These are phyloP conservation scores for Holothuria leucospilota DNA, from an alignment of 53 echinoderm and acorn worm genomes.

Conservation along the genomic window DNA sequence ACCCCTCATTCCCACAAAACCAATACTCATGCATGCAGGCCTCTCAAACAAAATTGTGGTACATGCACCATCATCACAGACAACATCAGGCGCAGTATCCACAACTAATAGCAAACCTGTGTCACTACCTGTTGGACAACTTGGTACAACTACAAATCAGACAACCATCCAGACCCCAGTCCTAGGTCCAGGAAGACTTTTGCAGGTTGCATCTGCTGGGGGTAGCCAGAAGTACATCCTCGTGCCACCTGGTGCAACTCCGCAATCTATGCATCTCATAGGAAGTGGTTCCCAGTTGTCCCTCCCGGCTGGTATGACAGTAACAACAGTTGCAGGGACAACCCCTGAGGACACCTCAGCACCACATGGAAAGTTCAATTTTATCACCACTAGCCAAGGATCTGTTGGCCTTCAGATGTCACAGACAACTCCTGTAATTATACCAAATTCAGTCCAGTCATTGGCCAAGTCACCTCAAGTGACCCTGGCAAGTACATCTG, in stretches of 20 bases:
- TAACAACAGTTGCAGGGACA: constrained; percentile 58
- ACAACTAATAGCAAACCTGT: constrained; percentile 5
- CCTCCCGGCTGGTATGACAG: constrained; percentile 42
- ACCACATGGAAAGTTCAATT: constrained; percentile 33
- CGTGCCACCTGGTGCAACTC: constrained; percentile 40
- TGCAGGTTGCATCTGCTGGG: constrained; percentile 35
- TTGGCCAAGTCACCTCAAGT: constrained; percentile 55
- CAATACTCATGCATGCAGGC: constrained; percentile 77
- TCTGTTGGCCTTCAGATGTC: constrained; percentile 61
- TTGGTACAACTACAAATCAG: constrained; percentile 17
- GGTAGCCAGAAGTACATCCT: constrained; percentile 67
- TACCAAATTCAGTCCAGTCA: constrained; percentile 23
- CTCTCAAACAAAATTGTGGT: constrained; percentile 87
- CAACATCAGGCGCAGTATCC: neutral
- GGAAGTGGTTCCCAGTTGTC: constrained; percentile 18
- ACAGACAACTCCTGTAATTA: constrained; percentile 34
- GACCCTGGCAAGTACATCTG: constrained; percentile 19
- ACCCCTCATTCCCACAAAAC: constrained; percentile 47
- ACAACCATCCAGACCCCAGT: constrained; percentile 14
- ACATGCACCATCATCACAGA: constrained; percentile 66
- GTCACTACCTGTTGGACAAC: constrained; percentile 11
- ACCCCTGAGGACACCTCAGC: constrained; percentile 44
- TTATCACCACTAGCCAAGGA: constrained; percentile 51
- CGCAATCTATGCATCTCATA: constrained; percentile 39
- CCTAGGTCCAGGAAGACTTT: constrained; percentile 17